Percentiles rank a stretch among this genome's conserved stretches.
Evolutionary conservation across 1,140 invertebrate genomes (phyloP).

Genomic region (Parapsyche elsis): DNA sequence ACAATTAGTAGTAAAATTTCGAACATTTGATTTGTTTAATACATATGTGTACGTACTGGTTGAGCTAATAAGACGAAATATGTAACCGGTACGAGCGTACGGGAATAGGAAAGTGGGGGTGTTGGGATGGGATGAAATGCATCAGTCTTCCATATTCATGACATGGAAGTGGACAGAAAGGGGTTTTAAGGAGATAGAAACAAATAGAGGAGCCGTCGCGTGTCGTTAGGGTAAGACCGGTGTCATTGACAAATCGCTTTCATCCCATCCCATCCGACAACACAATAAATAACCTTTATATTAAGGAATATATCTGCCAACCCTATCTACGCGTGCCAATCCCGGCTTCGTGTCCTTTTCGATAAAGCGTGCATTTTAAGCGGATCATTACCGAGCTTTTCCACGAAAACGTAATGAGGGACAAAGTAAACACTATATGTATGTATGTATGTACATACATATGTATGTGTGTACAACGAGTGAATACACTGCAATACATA

Average conservation of each 20-base stretch:
- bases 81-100: not conserved
- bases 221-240: constrained; percentile 48
- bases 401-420: not conserved
- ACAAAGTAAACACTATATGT: not conserved
- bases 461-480: not conserved
- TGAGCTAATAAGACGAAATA: constrained; percentile 21
- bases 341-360: not conserved
- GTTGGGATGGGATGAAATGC: constrained; percentile 25
- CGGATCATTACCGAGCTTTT: not conserved
- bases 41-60: too few species aligned
- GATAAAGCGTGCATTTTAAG: not conserved
- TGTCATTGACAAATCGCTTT: constrained; percentile 55
- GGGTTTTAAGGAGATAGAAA: constrained; percentile 47
- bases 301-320: constrained; percentile 42
- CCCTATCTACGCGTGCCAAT: constrained; percentile 24
- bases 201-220: constrained; percentile 43
- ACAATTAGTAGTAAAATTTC: too few species aligned
- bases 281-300: constrained; percentile 54
- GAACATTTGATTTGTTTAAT: too few species aligned
- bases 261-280: constrained; percentile 51
- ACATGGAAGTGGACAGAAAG: constrained; percentile 45
- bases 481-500: too few species aligned
- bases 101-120: not conserved
- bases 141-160: constrained; percentile 43
- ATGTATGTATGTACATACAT: not conserved